Conservation (phyloP, 2,113 vertebrate species). For the Syrrhaptes paradoxus region DNA sequence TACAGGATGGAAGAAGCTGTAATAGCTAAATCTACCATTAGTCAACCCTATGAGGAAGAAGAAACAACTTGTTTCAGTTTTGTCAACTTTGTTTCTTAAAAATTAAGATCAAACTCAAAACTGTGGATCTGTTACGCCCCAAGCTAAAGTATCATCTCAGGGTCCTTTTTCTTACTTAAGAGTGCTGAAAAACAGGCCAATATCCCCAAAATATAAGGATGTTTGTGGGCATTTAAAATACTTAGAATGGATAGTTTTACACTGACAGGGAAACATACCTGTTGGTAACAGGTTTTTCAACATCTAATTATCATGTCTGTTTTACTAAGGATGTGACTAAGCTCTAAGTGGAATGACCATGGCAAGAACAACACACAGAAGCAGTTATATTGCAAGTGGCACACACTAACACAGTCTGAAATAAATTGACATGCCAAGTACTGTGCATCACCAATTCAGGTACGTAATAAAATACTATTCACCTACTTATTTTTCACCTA, state of each 20-base stretch:
- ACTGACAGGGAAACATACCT: conserved; percentile 16
- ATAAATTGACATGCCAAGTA: background rate
- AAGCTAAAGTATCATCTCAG: background rate
- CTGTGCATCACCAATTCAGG: background rate
- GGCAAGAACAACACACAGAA: background rate
- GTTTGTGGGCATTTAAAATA: background rate
- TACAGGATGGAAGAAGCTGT: background rate
- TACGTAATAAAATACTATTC: background rate
- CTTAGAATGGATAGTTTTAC: background rate
- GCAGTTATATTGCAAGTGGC: background rate
- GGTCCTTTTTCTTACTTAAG: background rate
- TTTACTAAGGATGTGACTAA: conserved; percentile 64
- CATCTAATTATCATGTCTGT: conserved; percentile 17
- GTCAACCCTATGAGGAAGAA: background rate
- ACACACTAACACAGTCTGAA: background rate
- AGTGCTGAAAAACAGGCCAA: background rate
- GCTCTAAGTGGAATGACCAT: background rate
- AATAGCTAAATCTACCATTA: background rate
- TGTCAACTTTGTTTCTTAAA: background rate
- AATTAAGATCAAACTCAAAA: background rate
- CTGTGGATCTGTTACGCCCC: background rate
- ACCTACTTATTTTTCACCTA: background rate
- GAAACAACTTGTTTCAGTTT: background rate
- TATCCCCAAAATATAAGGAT: background rate
- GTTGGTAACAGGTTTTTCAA: conserved; percentile 49